Percentiles rank a stretch among this genome's conserved stretches.
Evolutionary conservation across 2,113 vertebrate species (phyloP).

Genomic region (Dinomys branickii): DNA sequence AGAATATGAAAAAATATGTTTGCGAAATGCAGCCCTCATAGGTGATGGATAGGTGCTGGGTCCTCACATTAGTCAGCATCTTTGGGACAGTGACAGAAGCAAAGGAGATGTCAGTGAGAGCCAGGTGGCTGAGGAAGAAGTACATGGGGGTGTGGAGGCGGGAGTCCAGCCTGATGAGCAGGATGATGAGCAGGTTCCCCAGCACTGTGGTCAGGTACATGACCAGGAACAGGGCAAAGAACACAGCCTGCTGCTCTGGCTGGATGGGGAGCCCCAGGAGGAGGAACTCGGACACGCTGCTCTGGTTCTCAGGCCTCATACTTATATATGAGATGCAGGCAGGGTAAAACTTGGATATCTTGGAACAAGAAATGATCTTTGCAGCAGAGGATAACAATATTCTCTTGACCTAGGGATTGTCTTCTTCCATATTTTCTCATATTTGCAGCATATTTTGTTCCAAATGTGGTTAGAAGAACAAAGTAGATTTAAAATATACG

Average conservation of each 20-base stretch:
- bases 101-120: conserved; percentile 54
- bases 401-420: background rate
- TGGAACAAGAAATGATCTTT: background rate
- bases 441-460: conserved; percentile 9
- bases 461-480: background rate
- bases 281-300: background rate
- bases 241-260: background rate
- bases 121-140: conserved; percentile 77
- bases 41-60: background rate
- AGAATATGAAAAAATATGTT: conserved; percentile 71
- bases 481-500: background rate
- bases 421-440: conserved; percentile 8
- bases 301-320: conserved; percentile 64
- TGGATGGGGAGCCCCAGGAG: conserved; percentile 46
- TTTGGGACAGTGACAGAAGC: conserved; percentile 74
- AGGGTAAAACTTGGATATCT: background rate
- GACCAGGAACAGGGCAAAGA: conserved; percentile 52
- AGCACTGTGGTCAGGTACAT: conserved; percentile 61
- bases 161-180: conserved; percentile 66
- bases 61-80: conserved; percentile 56
- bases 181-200: conserved; percentile 73
- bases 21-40: conserved; percentile 67
- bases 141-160: conserved; percentile 74
- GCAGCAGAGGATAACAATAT: background rate
- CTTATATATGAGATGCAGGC: background rate